phyloP scores from a whole-genome alignment of 2,888 invertebrate genomes.

The Mactromeris polynyma region DNA sequence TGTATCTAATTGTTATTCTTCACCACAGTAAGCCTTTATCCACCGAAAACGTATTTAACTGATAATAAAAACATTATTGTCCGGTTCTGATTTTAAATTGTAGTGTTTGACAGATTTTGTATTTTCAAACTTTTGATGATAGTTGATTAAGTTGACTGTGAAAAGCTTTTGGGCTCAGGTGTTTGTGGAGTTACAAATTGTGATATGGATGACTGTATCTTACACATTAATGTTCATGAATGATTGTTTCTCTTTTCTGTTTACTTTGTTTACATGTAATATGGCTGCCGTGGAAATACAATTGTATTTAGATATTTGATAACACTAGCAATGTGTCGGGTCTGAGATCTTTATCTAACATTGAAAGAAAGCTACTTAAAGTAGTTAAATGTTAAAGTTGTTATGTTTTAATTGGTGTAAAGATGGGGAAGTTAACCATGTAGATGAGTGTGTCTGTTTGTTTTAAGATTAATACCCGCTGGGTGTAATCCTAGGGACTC shows the following conservation, averaged over 20 bases:
- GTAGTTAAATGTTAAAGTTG: conserved; percentile 3
- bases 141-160: not conserved
- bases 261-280: not conserved
- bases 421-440: not conserved
- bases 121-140: conserved; percentile 7
- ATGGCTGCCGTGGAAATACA: not conserved
- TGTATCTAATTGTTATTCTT: not conserved
- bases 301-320: conserved; percentile 12
- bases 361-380: conserved; percentile 4
- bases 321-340: conserved; percentile 13
- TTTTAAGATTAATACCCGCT: not conserved
- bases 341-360: conserved; percentile 24
- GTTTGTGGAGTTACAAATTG: not conserved
- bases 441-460: not conserved
- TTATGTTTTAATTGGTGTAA: not conserved
- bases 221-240: not conserved
- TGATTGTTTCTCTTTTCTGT: not conserved
- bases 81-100: not conserved
- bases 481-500: not conserved
- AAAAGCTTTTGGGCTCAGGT: not conserved
- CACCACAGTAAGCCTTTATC: not conserved
- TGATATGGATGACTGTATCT: not conserved
- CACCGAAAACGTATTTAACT: not conserved
- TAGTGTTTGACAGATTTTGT: not conserved
- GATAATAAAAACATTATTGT: not conserved